Conservation (phyloP, 2,113 vertebrate genomes). For the Zosterops lateralis region DNA sequence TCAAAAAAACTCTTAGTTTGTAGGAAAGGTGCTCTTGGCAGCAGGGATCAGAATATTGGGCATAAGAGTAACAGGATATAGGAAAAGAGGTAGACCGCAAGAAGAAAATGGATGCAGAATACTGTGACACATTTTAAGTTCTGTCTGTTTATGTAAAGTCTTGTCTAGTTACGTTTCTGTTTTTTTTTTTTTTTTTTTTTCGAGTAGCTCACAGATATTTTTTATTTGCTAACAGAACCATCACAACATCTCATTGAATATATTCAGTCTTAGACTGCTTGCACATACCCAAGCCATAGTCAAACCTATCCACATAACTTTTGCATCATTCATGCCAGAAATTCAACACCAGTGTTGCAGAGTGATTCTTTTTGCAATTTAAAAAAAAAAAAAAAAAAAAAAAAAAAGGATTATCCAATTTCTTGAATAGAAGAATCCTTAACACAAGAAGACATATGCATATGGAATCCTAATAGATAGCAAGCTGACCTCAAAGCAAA, state of each 20-base stretch:
- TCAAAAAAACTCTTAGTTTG: neutral
- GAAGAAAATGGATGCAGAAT: neutral
- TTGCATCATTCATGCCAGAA: accelerated
- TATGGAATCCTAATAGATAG: neutral
- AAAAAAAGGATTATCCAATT: neutral
- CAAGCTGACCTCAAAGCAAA: neutral
- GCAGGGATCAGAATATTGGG: neutral
- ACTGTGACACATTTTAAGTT: neutral
- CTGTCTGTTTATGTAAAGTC: neutral
- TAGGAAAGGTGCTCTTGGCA: neutral
- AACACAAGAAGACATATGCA: neutral
- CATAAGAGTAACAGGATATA: neutral
- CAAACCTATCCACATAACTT: neutral
- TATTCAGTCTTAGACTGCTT: neutral
- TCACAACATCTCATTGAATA: neutral
- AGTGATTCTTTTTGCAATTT: neutral
- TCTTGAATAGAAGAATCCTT: neutral
- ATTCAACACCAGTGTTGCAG: neutral
- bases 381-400: too few species aligned
- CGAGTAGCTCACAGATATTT: neutral
- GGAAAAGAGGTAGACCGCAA: neutral
- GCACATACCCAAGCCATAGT: neutral
- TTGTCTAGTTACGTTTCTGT: neutral
- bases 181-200: neutral
- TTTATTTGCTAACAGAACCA: neutral